phyloP scores from a whole-genome alignment of 2,113 vertebrate genomes.

The Ondatra zibethicus region DNA sequence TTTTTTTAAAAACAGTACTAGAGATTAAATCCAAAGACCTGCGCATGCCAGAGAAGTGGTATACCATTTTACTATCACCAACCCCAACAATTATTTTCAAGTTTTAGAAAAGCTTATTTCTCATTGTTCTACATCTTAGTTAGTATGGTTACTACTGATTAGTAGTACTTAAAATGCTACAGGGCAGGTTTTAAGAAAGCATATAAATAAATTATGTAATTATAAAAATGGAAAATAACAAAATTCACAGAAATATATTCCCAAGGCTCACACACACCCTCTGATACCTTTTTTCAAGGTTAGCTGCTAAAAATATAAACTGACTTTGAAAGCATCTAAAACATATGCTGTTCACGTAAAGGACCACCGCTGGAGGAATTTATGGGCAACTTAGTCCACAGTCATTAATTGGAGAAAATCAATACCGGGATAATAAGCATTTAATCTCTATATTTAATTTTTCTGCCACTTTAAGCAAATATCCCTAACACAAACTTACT shows the following conservation, averaged over 20 bases:
- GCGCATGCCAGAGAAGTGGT: background rate
- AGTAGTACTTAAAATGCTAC: constrained; percentile 53
- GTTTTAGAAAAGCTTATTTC: constrained; percentile 60
- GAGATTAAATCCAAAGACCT: background rate
- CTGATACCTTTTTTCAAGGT: constrained; percentile 85
- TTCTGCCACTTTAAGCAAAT: constrained; percentile 75
- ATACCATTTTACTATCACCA: background rate
- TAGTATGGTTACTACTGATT: constrained; percentile 59
- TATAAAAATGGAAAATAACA: constrained; percentile 33
- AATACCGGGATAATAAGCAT: constrained; percentile 67
- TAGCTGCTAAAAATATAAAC: constrained; percentile 71
- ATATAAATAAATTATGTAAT: constrained; percentile 46
- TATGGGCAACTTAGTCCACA: constrained; percentile 62
- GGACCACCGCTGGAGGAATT: constrained; percentile 66
- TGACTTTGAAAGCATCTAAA: constrained; percentile 67
- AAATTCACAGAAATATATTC: constrained; percentile 64
- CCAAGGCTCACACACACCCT: constrained; percentile 73
- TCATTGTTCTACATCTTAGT: constrained; percentile 56
- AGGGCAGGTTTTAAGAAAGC: constrained; percentile 64
- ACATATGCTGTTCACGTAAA: constrained; percentile 63
- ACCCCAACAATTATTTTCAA: constrained; percentile 25
- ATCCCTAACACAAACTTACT: constrained; percentile 89
- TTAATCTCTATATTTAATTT: constrained; percentile 76
- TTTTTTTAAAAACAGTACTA: background rate
- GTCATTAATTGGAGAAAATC: constrained; percentile 66